Evolutionary conservation across 1,140 invertebrate genomes (phyloP).

Genomic region (Formica selysi): DNA sequence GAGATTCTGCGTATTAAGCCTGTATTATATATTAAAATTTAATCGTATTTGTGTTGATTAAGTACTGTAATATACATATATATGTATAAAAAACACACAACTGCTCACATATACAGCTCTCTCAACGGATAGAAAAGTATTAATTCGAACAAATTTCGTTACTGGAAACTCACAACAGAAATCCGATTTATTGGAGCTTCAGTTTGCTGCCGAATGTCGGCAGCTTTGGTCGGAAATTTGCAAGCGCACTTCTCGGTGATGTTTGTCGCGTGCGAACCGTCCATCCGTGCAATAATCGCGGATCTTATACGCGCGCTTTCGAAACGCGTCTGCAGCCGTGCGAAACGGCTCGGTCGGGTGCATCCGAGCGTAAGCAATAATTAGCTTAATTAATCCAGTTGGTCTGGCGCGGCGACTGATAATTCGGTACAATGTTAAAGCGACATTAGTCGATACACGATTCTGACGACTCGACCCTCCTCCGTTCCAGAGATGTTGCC

Average conservation of each 20-base stretch:
- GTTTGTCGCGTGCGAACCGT: slow-evolving; percentile 29
- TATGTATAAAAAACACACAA: background rate
- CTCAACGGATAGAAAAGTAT: background rate
- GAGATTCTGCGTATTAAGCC: background rate
- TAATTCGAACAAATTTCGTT: background rate
- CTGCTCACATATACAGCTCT: background rate
- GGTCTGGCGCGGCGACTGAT: slow-evolving; percentile 73
- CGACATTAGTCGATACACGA: slow-evolving; percentile 79
- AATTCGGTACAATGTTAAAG: slow-evolving; percentile 79
- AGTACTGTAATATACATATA: too few relatives aligned
- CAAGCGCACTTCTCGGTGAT: slow-evolving; percentile 21
- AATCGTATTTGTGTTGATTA: background rate
- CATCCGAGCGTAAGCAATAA: slow-evolving; percentile 78
- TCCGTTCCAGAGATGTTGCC: background rate
- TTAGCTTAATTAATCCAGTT: slow-evolving; percentile 82
- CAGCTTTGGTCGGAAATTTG: slow-evolving; percentile 43
- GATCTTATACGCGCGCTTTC: slow-evolving; percentile 53
- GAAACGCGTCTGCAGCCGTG: slow-evolving; percentile 64
- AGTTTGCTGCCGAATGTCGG: slow-evolving; percentile 17
- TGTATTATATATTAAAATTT: background rate
- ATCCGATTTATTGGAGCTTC: slow-evolving; percentile 27
- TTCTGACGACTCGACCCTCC: slow-evolving; percentile 43
- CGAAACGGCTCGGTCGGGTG: slow-evolving; percentile 66
- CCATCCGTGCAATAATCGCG: slow-evolving; percentile 55
- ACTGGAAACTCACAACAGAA: background rate